Evolutionary conservation across 2,797 vertebrate genomes (phyloP).

Genomic region (Coendou prehensilis): DNA sequence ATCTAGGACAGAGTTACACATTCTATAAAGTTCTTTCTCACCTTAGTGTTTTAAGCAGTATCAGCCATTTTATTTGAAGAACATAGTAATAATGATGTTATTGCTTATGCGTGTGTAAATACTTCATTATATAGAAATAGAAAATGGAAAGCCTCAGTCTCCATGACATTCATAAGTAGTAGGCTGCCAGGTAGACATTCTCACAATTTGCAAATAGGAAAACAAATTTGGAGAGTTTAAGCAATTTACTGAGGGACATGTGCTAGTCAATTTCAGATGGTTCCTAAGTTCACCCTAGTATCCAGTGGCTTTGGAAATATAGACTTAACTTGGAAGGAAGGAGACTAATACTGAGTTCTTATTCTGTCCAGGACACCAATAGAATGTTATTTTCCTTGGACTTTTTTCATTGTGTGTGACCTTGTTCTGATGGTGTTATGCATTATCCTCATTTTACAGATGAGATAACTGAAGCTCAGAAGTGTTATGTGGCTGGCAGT

Average conservation of each 20-base stretch:
- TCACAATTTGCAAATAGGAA: conserved; percentile 1
- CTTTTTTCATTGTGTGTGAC: neutral
- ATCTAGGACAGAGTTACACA: neutral
- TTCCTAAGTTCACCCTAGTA: neutral
- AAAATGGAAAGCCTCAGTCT: conserved; percentile 28
- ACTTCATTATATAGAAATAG: conserved; percentile 34
- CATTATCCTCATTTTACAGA: neutral
- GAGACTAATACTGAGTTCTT: neutral
- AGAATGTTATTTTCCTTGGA: neutral
- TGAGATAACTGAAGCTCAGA: neutral
- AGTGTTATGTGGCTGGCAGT: neutral
- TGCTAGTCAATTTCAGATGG: neutral
- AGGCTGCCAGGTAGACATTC: neutral
- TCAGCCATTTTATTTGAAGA: neutral
- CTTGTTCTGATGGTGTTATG: neutral
- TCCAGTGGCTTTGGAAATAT: conserved; percentile 8
- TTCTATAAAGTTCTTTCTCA: neutral
- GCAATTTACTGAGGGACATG: neutral
- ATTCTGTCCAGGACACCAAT: neutral
- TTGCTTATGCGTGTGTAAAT: neutral
- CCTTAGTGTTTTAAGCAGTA: neutral
- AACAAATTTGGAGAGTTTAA: neutral
- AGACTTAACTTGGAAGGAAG: neutral
- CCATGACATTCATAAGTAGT: neutral
- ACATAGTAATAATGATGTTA: neutral